Conservation (phyloP, 1,140 invertebrate genomes). For the Philotrypesis tridentata region DNA sequence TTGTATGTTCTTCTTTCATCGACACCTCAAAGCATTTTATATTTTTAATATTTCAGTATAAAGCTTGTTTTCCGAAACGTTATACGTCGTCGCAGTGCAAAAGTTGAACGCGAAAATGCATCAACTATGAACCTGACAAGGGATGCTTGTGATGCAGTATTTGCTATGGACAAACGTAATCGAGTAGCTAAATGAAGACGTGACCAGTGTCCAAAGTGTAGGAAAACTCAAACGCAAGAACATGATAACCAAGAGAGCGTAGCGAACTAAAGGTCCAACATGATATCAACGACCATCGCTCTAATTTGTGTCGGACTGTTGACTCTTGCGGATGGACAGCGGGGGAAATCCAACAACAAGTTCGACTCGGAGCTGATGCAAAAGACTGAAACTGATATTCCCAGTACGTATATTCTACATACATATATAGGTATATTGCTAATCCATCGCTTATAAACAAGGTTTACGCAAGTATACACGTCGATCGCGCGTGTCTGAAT, state of each 20-base stretch:
- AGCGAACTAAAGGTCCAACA: constrained; percentile 37
- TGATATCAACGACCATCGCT: constrained; percentile 47
- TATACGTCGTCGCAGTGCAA: no score
- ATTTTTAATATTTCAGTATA: no score
- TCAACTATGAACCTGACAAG: not conserved
- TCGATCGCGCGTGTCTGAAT: no score
- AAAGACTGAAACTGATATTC: constrained; percentile 63
- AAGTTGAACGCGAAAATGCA: not conserved
- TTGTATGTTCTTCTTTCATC: no score
- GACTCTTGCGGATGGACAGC: constrained; percentile 65
- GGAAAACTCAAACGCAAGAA: constrained; percentile 52
- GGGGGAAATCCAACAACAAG: constrained; percentile 55
- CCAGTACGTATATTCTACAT: constrained; percentile 62
- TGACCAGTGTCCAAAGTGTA: not conserved
- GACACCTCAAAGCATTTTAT: no score
- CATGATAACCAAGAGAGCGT: constrained; percentile 56
- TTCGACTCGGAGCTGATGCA: constrained; percentile 59
- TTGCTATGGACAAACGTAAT: not conserved
- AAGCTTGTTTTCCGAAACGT: no score
- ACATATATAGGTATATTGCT: no score
- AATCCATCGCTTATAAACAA: not conserved
- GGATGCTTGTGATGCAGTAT: not conserved
- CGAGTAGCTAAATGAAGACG: not conserved
- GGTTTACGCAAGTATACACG: not conserved
- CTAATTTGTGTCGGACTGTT: constrained; percentile 67